phyloP scores from a whole-genome alignment of 2,797 vertebrate species.

The Helostoma temminkii region DNA sequence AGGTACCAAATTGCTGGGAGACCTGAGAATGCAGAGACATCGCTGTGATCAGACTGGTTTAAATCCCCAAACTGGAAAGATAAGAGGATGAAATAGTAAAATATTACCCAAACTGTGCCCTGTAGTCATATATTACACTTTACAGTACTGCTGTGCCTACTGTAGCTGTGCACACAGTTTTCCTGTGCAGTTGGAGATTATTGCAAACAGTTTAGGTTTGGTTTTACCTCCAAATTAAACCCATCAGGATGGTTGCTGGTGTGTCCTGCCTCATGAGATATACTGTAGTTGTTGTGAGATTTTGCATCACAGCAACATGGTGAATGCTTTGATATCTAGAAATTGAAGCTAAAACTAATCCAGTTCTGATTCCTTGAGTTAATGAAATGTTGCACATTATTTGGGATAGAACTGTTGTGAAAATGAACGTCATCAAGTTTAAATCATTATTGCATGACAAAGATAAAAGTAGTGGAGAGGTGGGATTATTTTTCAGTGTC shows the following conservation, averaged over 20 bases:
- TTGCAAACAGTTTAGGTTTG: no score
- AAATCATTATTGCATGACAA: not conserved
- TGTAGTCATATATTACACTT: not conserved
- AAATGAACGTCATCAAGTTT: not conserved
- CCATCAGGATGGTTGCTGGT: not conserved
- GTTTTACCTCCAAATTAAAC: no score
- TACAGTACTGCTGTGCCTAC: no score
- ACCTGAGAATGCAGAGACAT: not conserved
- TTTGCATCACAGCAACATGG: not conserved
- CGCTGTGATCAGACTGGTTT: no score
- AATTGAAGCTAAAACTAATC: not conserved
- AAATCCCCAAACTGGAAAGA: no score
- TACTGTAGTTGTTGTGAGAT: not conserved
- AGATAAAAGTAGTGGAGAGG: not conserved
- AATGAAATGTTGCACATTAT: not conserved
- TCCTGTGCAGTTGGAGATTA: not conserved
- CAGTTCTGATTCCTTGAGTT: not conserved
- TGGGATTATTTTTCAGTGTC: conserved; percentile 26
- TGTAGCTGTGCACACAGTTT: not conserved
- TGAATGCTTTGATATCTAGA: accelerated
- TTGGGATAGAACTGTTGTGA: not conserved
- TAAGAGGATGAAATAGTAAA: not conserved
- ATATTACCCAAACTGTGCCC: not conserved
- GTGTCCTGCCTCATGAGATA: not conserved
- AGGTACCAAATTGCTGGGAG: not conserved